Conservation (phyloP, 2,888 invertebrate species). For the Onthophagus sagittarius region DNA sequence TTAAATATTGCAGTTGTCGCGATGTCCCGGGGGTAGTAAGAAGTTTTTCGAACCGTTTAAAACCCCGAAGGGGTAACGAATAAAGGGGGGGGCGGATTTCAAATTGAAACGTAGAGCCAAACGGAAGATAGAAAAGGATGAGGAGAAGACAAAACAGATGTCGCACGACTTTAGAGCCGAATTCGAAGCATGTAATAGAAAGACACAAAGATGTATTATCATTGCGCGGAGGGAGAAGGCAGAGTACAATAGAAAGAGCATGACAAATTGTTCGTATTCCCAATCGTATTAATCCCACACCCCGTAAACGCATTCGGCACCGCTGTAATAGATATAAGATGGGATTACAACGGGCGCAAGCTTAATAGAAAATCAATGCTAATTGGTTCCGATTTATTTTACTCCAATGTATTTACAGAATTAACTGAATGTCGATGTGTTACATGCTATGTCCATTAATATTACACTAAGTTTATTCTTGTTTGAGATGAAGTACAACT, state of each 20-base stretch:
- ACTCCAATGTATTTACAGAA: not conserved
- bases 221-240: conserved; percentile 37
- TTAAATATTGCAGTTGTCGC: not conserved
- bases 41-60: not conserved
- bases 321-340: conserved; percentile 47
- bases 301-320: conserved; percentile 38
- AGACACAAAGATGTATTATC: conserved; percentile 46
- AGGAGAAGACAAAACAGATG: conserved; percentile 14
- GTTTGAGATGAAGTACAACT: too few relatives aligned
- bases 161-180: conserved; percentile 13
- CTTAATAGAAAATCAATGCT: conserved; percentile 45
- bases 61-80: not conserved
- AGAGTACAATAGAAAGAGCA: conserved; percentile 40
- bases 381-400: conserved; percentile 42
- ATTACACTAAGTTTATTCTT: too few relatives aligned
- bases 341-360: conserved; percentile 31
- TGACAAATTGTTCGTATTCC: conserved; percentile 49
- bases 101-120: not conserved
- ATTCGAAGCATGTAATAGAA: conserved; percentile 30
- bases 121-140: not conserved
- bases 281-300: conserved; percentile 44
- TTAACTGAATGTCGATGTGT: too few relatives aligned
- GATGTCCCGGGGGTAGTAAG: not conserved
- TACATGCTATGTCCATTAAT: too few relatives aligned
- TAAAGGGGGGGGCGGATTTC: not conserved